Percentiles rank a stretch among this genome's conserved stretches.
Conservation (phyloP, 2,113 vertebrate genomes). For the Sialia sialis region DNA sequence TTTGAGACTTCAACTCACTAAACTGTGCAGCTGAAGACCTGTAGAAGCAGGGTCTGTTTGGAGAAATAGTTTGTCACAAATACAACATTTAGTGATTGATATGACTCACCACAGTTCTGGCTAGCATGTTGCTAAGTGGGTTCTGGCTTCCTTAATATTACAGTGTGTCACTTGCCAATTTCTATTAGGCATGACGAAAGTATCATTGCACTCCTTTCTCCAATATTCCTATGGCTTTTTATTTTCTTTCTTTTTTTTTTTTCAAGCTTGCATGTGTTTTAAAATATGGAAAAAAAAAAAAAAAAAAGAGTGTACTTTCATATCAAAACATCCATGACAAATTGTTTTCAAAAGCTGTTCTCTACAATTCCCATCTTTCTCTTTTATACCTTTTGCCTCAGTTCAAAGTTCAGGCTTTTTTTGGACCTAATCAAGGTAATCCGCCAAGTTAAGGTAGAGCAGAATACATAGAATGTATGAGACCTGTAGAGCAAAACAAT, state of each 20-base stretch:
- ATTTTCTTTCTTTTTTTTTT: background rate
- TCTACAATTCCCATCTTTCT: background rate
- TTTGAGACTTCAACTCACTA: background rate
- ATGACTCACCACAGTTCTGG: conserved; percentile 33
- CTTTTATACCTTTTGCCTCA: background rate
- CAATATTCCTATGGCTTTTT: background rate
- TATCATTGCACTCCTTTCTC: background rate
- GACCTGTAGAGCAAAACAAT: background rate
- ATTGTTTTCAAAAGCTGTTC: background rate
- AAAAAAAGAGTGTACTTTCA: background rate
- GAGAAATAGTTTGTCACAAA: conserved; percentile 32
- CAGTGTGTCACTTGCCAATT: background rate
- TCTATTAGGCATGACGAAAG: background rate
- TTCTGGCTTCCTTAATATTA: conserved; percentile 21
- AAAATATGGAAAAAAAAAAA: background rate
- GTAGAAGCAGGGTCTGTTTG: conserved; percentile 14
- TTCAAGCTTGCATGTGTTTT: background rate
- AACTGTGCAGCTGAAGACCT: conserved; percentile 17
- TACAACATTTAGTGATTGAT: conserved; percentile 26
- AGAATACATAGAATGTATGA: background rate
- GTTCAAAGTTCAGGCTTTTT: background rate
- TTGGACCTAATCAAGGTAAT: background rate
- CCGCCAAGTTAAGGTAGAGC: background rate
- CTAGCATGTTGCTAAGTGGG: conserved; percentile 35
- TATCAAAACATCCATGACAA: background rate